Conservation (phyloP, 2,888 invertebrate genomes). For the Gymnoscelis rufifasciata region DNA sequence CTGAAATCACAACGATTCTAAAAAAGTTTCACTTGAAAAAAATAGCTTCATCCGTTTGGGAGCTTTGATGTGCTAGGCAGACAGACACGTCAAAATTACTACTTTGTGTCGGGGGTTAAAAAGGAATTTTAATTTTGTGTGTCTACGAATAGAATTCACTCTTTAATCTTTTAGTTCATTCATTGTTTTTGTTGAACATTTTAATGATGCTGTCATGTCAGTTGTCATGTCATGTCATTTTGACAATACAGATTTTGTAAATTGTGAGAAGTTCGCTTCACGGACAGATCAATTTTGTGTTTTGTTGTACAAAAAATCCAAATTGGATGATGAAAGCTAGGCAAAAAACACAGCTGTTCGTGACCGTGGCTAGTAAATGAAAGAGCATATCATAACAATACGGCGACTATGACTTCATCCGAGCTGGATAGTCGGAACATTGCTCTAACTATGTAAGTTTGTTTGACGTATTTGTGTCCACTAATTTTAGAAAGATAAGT, state of each 20-base stretch:
- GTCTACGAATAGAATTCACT: no score
- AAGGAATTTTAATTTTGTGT: no score
- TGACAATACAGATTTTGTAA: not conserved
- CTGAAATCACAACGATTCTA: no score
- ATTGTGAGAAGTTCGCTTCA: not conserved
- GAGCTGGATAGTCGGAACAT: constrained; percentile 72
- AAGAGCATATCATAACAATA: constrained; percentile 47
- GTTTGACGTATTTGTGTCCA: constrained; percentile 50
- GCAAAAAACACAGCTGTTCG: constrained; percentile 58
- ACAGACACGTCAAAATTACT: no score
- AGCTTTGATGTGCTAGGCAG: no score
- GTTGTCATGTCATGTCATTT: not conserved
- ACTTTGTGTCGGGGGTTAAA: no score
- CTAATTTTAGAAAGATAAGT: constrained; percentile 53
- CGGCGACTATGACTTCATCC: constrained; percentile 64
- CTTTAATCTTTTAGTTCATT: no score
- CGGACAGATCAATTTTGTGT: constrained; percentile 38
- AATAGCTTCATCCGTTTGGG: no score
- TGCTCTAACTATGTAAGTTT: constrained; percentile 71
- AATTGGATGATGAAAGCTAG: constrained; percentile 64
- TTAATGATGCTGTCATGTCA: not conserved
- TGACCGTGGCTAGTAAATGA: constrained; percentile 49
- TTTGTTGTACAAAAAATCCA: constrained; percentile 59
- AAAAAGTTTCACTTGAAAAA: no score
- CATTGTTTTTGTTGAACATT: no score